Base-by-base conservation (phyloP, 1,140 invertebrate genomes). In the Arctopsyche grandis region DNA sequence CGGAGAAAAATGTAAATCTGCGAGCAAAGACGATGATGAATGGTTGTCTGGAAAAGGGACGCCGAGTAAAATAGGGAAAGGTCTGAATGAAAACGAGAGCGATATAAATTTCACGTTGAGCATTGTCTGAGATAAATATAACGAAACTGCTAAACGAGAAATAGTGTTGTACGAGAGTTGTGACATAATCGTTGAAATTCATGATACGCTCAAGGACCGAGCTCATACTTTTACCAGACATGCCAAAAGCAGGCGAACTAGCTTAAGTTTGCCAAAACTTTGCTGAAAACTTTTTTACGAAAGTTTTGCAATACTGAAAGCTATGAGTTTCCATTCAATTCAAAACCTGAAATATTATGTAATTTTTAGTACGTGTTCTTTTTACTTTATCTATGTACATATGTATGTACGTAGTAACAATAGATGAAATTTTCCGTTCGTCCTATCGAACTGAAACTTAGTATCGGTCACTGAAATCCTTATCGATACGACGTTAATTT, bases 1-100 rank as follows among this genome's bases (percentile, higher is more conserved):
- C 7, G 16, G 16, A 16, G 69, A 29, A 71, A 71, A 71, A 71
- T 71, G 69, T 71, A 71, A 71, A 71, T 71, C 69, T 43, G 69
- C 24, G 22, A 24, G 22, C 5, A 24, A 38, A 26, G 63, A 66
- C 22, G 38, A 71, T 43, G 69, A 71, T 71, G 69, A 71, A 71
- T 71, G 12, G 69, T 71, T n/a, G 69, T 26, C 19, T 19, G 4
- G 29, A 1, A 38, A 38, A 38, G 29, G 29, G 29, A 38, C 1
- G 29, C 29, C 63, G 24, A 19, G 52, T n/a, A 56, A 56, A 21
- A 56, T n/a, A 48, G 19, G 19, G 52, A 56, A 56, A 21, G 10
- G 14, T 21, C 52, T 56, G 52, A 21, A 56, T 4, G 52, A 4
- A 56, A 38, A 38, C 29, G 29, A 38, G 7, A 38, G 7, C 7